Evolutionary conservation across 2,113 vertebrate species (phyloP).

Genomic region (Oncorhynchus gorbuscha): DNA sequence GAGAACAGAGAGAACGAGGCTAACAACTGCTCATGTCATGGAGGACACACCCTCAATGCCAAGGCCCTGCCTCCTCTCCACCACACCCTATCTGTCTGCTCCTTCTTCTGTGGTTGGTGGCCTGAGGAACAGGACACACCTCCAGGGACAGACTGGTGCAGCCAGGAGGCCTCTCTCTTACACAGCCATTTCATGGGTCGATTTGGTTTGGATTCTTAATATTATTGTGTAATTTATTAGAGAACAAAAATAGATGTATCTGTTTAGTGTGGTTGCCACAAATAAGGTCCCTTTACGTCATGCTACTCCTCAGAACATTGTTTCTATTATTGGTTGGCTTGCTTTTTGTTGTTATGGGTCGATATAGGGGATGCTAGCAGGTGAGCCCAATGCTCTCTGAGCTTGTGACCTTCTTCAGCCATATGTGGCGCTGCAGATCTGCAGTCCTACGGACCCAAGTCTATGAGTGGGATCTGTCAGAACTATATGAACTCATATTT

Average conservation of each 20-base stretch:
- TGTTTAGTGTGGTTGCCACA: conserved; percentile 73
- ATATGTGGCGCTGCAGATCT: background rate
- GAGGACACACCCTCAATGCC: conserved; percentile 43
- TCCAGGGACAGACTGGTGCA: conserved; percentile 61
- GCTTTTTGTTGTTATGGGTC: conserved; percentile 24
- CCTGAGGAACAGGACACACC: conserved; percentile 59
- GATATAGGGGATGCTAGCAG: background rate
- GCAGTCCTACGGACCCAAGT: conserved; percentile 12
- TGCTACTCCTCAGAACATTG: conserved; percentile 58
- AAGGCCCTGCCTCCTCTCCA: conserved; percentile 53
- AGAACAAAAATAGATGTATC: conserved; percentile 68
- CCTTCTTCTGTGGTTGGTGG: conserved; percentile 56
- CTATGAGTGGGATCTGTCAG: conserved; percentile 7
- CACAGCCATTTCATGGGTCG: conserved; percentile 71
- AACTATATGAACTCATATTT: background rate
- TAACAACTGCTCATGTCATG: conserved; percentile 48
- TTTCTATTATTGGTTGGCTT: conserved; percentile 51
- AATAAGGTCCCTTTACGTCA: conserved; percentile 81
- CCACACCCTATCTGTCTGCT: conserved; percentile 68
- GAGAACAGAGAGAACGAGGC: conserved; percentile 56
- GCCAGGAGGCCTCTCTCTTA: conserved; percentile 50
- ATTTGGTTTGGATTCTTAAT: conserved; percentile 58
- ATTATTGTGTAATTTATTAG: conserved; percentile 76
- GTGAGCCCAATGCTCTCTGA: background rate
- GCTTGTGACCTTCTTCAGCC: background rate